phyloP scores from a whole-genome alignment of 2,113 vertebrate genomes.

The Danio rerio region DNA sequence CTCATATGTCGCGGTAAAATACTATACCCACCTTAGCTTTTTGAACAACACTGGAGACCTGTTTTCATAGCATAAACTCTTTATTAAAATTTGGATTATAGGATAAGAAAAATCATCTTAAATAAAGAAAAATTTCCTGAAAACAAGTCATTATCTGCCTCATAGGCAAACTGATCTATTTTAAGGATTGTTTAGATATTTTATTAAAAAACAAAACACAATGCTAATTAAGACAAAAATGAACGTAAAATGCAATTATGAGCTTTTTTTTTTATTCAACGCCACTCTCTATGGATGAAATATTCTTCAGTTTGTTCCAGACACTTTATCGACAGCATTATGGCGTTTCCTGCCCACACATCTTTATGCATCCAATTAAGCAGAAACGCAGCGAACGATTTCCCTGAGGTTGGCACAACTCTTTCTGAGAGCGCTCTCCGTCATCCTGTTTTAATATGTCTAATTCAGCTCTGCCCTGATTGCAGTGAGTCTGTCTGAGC shows the following conservation, averaged over 20 bases:
- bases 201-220: background rate
- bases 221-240: background rate
- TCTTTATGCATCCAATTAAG: conserved; percentile 58
- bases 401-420: conserved; percentile 55
- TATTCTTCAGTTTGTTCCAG: conserved; percentile 36
- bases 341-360: conserved; percentile 30
- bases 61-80: too few species aligned
- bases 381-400: conserved; percentile 53
- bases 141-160: background rate
- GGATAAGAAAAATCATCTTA: background rate
- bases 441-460: conserved; percentile 56
- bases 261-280: background rate
- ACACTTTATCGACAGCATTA: conserved; percentile 43
- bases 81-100: too few species aligned
- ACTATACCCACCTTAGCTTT: too few species aligned
- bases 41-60: too few species aligned
- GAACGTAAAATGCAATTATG: conserved; percentile 1
- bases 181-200: background rate
- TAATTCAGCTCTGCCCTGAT: conserved; percentile 58
- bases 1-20: too few species aligned
- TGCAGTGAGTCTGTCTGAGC: conserved; percentile 56
- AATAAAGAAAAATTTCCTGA: background rate
- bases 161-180: background rate
- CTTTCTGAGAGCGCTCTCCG: conserved; percentile 52
- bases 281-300: background rate